Base-by-base conservation (phyloP, 2,797 vertebrate species). In the Podargus strigoides region DNA sequence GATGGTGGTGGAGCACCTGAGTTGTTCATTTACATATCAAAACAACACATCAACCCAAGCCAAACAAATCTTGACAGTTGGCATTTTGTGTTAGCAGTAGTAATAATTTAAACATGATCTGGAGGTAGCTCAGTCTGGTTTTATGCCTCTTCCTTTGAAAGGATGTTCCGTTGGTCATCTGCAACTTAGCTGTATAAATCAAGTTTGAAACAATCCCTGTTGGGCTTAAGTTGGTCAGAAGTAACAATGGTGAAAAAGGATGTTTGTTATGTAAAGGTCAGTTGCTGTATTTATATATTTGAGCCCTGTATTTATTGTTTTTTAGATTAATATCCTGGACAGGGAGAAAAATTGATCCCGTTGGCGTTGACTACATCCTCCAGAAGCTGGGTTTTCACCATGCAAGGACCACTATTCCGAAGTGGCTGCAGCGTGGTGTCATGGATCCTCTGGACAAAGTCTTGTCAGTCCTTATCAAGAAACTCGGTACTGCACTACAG, bases 381-480 rank as follows among this genome's bases (percentile, higher is more conserved):
- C 99, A 99, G 94, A 99, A 99, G 87, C 96, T 99, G 88, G 99
- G 99, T 90, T 99, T 99, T 97, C 99, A 99, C 97, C 99, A 99
- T 30, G 99, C 99, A 86, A 98, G 99, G 97, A 99, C 99, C 50
- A 99, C 99, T 13, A 99, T 99, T 96, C 99, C 99, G n/a, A 99
- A 99, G 97, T 99, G 99, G 99, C 98, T 99, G 93, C 99, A 99
- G 96, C 98, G 99, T 36, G 99, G 99, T 7, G 99, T 99, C 90
- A 99, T 99, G 99, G 99, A 99, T 97, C 99, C 99, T 7, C 94
- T 99, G 96, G 99, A 99, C 97, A 99, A 99, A 93, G 99, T 99
- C 70, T 97, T 99, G 83, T 99, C 99, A 0, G 98, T 99, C 82
- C 98, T 99, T 42, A 99, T 99, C 81, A 99, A 99, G 97, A 99